Evolutionary conservation across 2,797 vertebrate genomes (phyloP).

Genomic region (Falco naumanni): DNA sequence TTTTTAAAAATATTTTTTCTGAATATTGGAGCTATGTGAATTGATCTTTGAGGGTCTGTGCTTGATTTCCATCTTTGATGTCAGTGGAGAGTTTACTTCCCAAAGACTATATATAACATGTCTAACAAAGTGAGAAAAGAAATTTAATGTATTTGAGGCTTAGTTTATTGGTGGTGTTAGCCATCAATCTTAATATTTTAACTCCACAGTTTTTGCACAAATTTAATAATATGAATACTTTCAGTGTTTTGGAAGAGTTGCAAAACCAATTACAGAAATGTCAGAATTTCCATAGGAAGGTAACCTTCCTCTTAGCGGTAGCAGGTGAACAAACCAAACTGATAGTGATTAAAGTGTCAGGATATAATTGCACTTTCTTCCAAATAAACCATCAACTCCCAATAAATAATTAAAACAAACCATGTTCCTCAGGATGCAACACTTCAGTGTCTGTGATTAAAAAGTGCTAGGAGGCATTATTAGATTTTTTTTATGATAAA

Average conservation of each 20-base stretch:
- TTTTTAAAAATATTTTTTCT: background rate
- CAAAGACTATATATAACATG: background rate
- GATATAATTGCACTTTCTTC: slow-evolving; percentile 71
- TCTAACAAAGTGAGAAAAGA: background rate
- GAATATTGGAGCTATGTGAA: background rate
- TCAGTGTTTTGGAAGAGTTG: slow-evolving; percentile 40
- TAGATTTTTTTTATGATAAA: slow-evolving; percentile 57
- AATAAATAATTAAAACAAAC: slow-evolving; percentile 76
- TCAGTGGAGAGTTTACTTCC: background rate
- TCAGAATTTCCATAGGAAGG: slow-evolving; percentile 66
- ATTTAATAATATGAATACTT: slow-evolving; percentile 50
- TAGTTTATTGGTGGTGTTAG: slow-evolving; percentile 29
- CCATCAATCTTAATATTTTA: slow-evolving; percentile 55
- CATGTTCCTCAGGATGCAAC: slow-evolving; percentile 57
- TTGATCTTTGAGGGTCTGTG: background rate
- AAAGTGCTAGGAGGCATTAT: slow-evolving; percentile 67
- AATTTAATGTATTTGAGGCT: background rate
- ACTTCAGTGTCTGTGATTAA: slow-evolving; percentile 70
- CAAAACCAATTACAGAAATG: slow-evolving; percentile 61
- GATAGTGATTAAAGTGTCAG: slow-evolving; percentile 71
- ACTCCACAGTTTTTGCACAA: slow-evolving; percentile 11
- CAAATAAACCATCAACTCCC: slow-evolving; percentile 68
- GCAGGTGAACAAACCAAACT: slow-evolving; percentile 63
- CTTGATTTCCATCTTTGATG: background rate
- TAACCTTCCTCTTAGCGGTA: slow-evolving; percentile 63